Conservation (phyloP, 2,888 invertebrate species). For the Polydrusus cervinus region DNA sequence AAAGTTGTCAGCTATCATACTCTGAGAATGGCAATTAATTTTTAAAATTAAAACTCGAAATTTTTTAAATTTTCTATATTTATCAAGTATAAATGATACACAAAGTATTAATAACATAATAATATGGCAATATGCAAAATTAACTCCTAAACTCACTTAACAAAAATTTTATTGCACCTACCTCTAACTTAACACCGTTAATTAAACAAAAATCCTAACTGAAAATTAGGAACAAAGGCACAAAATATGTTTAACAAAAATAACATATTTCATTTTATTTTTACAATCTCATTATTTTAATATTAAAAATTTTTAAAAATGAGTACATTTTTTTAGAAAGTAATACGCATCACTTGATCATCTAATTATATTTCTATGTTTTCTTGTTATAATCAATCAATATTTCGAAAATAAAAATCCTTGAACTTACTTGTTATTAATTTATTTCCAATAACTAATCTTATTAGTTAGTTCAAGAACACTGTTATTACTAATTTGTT, state of each 20-base stretch:
- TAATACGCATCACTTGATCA: not conserved
- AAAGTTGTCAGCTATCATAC: too few relatives aligned
- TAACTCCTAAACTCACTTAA: conserved; percentile 68
- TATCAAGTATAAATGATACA: conserved; percentile 73
- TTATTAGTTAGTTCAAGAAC: too few relatives aligned
- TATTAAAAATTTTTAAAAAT: not conserved
- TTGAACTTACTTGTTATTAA: too few relatives aligned
- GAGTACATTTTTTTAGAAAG: not conserved
- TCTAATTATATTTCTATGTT: not conserved
- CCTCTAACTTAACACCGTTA: conserved; percentile 64
- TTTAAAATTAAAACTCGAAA: not conserved
- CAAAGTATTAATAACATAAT: conserved; percentile 70
- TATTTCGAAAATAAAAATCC: too few relatives aligned
- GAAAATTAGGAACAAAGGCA: conserved; percentile 69
- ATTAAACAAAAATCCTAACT: conserved; percentile 64
- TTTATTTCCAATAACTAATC: too few relatives aligned
- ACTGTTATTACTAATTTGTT: too few relatives aligned
- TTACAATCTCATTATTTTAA: conserved; percentile 54
- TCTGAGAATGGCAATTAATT: too few relatives aligned
- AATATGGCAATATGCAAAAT: conserved; percentile 71
- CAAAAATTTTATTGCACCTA: conserved; percentile 71
- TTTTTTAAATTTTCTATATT: conserved; percentile 57
- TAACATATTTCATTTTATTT: conserved; percentile 41
- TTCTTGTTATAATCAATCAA: too few relatives aligned
- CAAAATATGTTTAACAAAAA: conserved; percentile 61